phyloP scores from a whole-genome alignment of 1,140 invertebrate genomes.

The Drosophila repleta region DNA sequence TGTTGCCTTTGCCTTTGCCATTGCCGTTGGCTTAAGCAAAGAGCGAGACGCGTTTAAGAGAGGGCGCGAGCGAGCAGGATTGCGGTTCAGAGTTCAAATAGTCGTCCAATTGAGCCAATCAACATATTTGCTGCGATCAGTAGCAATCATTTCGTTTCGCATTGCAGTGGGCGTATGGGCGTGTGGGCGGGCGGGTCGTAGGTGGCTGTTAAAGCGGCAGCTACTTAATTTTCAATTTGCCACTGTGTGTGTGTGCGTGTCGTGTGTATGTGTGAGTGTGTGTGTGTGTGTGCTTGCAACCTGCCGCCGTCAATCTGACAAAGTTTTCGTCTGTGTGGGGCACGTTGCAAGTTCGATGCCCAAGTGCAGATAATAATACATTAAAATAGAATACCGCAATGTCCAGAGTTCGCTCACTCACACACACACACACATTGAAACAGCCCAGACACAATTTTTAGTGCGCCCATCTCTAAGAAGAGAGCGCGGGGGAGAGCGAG shows the following conservation, averaged over 20 bases:
- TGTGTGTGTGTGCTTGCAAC: slow-evolving; percentile 24
- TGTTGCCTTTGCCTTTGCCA: slow-evolving; percentile 27
- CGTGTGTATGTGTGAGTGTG: slow-evolving; percentile 5
- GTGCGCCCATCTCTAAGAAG: not conserved
- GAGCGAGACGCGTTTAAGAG: slow-evolving; percentile 16
- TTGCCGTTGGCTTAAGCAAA: slow-evolving; percentile 53
- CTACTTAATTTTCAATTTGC: slow-evolving; percentile 19
- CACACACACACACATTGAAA: not conserved
- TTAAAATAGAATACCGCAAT: slow-evolving; percentile 71
- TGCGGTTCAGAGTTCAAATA: slow-evolving; percentile 81
- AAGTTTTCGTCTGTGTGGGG: slow-evolving; percentile 39
- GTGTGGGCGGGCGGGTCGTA: slow-evolving; percentile 18
- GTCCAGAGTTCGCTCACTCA: slow-evolving; percentile 59
- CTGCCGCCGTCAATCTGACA: slow-evolving; percentile 48
- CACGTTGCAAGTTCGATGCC: slow-evolving; percentile 66
- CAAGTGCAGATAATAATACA: slow-evolving; percentile 76
- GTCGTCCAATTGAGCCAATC: slow-evolving; percentile 83
- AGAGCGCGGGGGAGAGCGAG: not conserved
- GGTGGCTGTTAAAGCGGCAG: slow-evolving; percentile 16
- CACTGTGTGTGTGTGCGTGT: not conserved
- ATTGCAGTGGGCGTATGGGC: slow-evolving; percentile 9
- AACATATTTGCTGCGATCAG: slow-evolving; percentile 58
- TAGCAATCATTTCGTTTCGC: slow-evolving; percentile 4
- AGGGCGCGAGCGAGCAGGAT: slow-evolving; percentile 28
- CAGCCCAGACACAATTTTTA: slow-evolving; percentile 38